Evolutionary conservation across 1,140 invertebrate species (phyloP), one percentile per base, ranked within the genome.

Genomic region (Melipona quadrifasciata): DNA sequence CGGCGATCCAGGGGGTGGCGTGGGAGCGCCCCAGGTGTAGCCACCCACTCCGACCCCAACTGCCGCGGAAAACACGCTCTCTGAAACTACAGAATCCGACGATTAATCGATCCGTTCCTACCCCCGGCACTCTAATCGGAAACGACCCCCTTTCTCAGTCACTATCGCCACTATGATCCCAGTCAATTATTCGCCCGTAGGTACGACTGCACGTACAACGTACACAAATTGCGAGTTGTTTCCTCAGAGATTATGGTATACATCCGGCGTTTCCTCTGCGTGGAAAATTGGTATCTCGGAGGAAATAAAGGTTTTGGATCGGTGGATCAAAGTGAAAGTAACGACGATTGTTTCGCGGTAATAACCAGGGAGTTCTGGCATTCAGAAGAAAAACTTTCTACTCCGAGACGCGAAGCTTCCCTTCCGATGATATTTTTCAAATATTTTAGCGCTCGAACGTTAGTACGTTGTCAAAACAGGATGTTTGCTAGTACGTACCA

Each of bases 1-100:
- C 19, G 96, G 96, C n/a, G 96, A 96, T 73, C 96, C 96, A 8
- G 96, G 96, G 39, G 96, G 96, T 81, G 96, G 96, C 55, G 96
- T 96, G 77, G 96, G 96, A 90, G 96, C 96, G 47, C 96, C 96
- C 93, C 96, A 96, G 80, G 96, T 96, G 93, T 96, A 96, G 55
- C 95, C 94, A 90, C 94, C 93, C 86, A 94, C 90, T 31, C 94
- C 94, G 19, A 94, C 95, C 39, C 95, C 94, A 31, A 95, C 93
- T 57, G 95, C 96, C 57, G 95, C 95, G 61, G 96, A 96, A 92
- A 96, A 96, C 89, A 96, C 92, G 86, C 96, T 96, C 94, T 97
- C 96, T 94, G 96, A 96, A 94, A 96, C 96, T 96, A 94, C 86
- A 93, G 90, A 86, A 89, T 82, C 82, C 86, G 24, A 39, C 82